phyloP scores from a whole-genome alignment of 2,888 invertebrate species.

The Dusona sp. region DNA sequence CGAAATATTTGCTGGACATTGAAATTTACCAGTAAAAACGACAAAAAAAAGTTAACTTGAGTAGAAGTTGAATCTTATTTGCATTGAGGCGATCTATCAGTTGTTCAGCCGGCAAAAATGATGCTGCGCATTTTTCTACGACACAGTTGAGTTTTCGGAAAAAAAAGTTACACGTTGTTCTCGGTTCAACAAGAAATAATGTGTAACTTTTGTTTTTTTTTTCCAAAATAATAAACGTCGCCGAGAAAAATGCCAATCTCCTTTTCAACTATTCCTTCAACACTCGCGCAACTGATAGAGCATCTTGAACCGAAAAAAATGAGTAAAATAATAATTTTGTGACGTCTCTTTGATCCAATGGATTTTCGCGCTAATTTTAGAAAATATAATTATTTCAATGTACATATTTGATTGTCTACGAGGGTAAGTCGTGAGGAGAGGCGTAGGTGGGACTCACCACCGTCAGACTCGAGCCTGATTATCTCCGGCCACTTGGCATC shows the following conservation, averaged over 20 bases:
- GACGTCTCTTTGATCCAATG: background rate
- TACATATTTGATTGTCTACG: slow-evolving; percentile 21
- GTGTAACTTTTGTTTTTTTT: too few relatives aligned
- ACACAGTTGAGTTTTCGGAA: too few relatives aligned
- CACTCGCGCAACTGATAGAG: background rate
- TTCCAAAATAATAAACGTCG: too few relatives aligned
- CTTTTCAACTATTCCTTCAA: too few relatives aligned
- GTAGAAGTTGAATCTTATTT: too few relatives aligned
- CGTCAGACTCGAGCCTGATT: slow-evolving; percentile 79
- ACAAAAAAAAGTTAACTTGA: background rate
- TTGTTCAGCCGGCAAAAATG: too few relatives aligned
- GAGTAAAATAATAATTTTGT: background rate
- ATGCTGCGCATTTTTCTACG: too few relatives aligned
- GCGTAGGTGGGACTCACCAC: slow-evolving; percentile 81
- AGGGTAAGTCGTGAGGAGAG: slow-evolving; percentile 3
- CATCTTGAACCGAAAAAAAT: too few relatives aligned
- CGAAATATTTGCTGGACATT: background rate
- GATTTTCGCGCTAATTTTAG: background rate
- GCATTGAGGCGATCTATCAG: too few relatives aligned
- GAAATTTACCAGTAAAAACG: background rate
- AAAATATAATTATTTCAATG: background rate
- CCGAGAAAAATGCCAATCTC: too few relatives aligned
- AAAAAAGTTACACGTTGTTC: too few relatives aligned
- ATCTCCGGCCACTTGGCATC: slow-evolving; percentile 80
- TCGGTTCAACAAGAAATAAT: too few relatives aligned